phyloP scores from a whole-genome alignment of 2,113 vertebrate species.

The Canis aureus region DNA sequence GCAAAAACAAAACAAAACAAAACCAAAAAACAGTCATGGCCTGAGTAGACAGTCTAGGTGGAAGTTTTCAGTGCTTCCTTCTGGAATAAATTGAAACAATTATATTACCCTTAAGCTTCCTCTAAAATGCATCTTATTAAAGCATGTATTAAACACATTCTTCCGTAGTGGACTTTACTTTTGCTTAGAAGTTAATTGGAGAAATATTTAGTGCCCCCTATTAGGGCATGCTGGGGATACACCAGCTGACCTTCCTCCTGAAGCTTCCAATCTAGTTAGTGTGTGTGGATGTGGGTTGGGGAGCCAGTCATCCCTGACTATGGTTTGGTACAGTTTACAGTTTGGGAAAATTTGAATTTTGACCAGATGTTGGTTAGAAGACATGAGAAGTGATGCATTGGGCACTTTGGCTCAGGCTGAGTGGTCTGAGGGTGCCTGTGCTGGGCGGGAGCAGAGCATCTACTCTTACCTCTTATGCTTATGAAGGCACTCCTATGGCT shows the following conservation, averaged over 20 bases:
- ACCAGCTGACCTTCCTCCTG: too few species aligned
- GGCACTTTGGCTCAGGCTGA: not conserved
- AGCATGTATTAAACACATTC: not conserved
- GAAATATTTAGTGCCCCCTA: not conserved
- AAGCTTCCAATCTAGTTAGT: not conserved
- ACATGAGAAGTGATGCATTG: accelerated
- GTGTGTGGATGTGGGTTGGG: not conserved
- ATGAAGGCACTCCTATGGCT: not conserved
- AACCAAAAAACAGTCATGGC: not conserved
- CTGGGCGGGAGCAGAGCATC: not conserved
- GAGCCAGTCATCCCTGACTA: too few species aligned
- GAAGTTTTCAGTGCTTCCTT: not conserved
- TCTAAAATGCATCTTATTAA: not conserved
- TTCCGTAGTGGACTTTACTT: not conserved
- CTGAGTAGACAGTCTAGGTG: not conserved
- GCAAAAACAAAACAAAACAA: not conserved
- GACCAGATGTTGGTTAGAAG: not conserved
- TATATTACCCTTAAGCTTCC: not conserved
- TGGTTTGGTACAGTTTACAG: not conserved
- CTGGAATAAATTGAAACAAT: not conserved
- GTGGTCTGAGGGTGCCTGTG: not conserved
- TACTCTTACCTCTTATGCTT: not conserved
- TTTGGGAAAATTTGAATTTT: not conserved
- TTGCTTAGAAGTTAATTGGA: not conserved
- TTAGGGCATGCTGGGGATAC: too few species aligned